Conservation (phyloP, 92 coral and sea anemone species). For the Parazoanthus swiftii region DNA sequence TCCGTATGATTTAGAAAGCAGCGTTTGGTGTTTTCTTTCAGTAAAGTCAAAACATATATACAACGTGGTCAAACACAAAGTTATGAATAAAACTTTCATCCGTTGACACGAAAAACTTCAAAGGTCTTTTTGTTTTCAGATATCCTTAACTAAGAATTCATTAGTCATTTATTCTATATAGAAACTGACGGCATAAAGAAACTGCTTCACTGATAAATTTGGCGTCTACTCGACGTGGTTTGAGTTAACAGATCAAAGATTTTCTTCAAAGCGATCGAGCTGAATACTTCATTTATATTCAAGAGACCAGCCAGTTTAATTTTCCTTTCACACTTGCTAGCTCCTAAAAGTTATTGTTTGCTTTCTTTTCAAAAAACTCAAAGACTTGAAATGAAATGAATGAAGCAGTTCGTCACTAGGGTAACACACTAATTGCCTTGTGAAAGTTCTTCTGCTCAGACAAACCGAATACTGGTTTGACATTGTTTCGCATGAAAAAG, state of each 20-base stretch:
- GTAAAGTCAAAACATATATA: background rate
- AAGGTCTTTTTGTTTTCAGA: slow-evolving; percentile 12
- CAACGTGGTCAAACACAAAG: background rate
- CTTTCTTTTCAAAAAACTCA: slow-evolving; percentile 22
- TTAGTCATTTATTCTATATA: slow-evolving; percentile 1
- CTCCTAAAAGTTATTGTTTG: slow-evolving; percentile 29
- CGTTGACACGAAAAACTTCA: background rate
- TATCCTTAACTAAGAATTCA: background rate
- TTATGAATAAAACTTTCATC: background rate
- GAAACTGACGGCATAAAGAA: background rate
- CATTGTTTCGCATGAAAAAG: background rate
- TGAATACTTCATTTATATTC: slow-evolving; percentile 4
- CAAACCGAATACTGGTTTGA: background rate
- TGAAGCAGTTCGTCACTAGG: slow-evolving; percentile 16
- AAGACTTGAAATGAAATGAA: slow-evolving; percentile 23
- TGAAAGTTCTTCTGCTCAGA: background rate
- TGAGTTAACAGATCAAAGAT: background rate
- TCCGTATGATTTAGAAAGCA: slow-evolving; percentile 10
- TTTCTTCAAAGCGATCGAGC: background rate
- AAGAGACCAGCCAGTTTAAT: background rate
- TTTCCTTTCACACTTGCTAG: slow-evolving; percentile 19
- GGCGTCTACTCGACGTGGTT: background rate
- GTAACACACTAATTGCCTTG: slow-evolving; percentile 1
- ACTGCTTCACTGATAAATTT: background rate
- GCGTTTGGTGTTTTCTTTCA: background rate